Evolutionary conservation across 2,113 vertebrate genomes (phyloP).

Genomic region (Ptychochromis oligacanthus): DNA sequence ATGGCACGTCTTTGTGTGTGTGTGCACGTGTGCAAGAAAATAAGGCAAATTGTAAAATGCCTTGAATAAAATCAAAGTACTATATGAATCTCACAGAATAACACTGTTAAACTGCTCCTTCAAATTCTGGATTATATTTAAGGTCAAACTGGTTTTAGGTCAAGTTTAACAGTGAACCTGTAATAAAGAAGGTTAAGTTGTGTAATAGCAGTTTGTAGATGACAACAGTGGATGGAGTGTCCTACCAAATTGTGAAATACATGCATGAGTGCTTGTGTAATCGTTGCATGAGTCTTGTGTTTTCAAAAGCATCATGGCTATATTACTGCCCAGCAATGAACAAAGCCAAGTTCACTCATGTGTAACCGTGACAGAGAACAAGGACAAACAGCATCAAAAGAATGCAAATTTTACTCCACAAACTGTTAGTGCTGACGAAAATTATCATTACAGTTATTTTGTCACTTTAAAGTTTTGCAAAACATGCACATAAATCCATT

Average conservation of each 20-base stretch:
- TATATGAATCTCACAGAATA: not conserved
- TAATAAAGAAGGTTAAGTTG: not conserved
- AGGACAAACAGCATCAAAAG: conserved; percentile 38
- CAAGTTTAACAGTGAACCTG: not conserved
- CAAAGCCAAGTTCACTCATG: conserved; percentile 33
- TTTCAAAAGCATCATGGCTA: conserved; percentile 17
- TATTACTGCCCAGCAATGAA: conserved; percentile 4
- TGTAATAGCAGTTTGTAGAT: not conserved
- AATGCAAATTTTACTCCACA: conserved; percentile 24
- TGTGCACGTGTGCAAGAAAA: not conserved
- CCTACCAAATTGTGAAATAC: not conserved
- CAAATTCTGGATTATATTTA: not conserved
- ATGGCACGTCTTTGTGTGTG: not conserved
- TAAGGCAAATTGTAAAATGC: not conserved
- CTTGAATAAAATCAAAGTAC: not conserved
- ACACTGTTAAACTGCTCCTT: not conserved
- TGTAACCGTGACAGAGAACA: conserved; percentile 16
- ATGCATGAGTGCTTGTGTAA: conserved; percentile 2
- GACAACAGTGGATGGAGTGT: not conserved
- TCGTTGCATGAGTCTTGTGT: not conserved
- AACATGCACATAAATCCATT: conserved; percentile 20
- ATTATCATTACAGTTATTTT: conserved; percentile 31
- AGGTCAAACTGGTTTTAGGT: not conserved
- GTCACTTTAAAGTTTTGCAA: conserved; percentile 34
- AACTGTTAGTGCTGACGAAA: conserved; percentile 35